Conservation (phyloP, 2,888 invertebrate genomes). For the Leptopilina syphax region DNA sequence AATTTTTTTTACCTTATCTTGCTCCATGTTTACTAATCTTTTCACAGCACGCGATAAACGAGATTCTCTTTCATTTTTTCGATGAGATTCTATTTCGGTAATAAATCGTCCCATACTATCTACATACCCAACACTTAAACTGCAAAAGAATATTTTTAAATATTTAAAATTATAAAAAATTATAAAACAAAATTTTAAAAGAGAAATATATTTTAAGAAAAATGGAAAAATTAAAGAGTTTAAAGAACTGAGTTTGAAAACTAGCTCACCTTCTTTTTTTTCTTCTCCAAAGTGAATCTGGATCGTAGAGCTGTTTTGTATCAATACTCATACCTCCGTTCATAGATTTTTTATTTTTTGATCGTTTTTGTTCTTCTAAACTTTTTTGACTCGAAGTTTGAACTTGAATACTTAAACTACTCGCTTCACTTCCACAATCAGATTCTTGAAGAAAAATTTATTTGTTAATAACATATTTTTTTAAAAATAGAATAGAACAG, state of each 20-base stretch:
- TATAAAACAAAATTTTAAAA: neutral
- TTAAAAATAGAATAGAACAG: too few relatives aligned
- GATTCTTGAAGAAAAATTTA: conserved; percentile 78
- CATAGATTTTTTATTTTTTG: conserved; percentile 44
- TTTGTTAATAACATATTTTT: neutral
- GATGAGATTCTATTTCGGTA: conserved; percentile 90
- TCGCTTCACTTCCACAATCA: conserved; percentile 89
- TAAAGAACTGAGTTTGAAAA: too few relatives aligned
- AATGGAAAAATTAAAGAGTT: neutral
- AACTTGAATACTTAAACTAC: conserved; percentile 76
- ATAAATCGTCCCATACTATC: conserved; percentile 94
- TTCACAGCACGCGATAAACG: conserved; percentile 83
- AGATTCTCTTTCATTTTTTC: conserved; percentile 78
- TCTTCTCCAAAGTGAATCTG: conserved; percentile 92
- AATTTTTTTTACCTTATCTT: conserved; percentile 82
- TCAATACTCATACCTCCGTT: conserved; percentile 85
- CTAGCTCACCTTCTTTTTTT: conserved; percentile 80
- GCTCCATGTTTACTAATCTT: conserved; percentile 88
- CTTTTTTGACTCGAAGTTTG: conserved; percentile 50
- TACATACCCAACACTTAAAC: conserved; percentile 91
- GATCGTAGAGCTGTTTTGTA: conserved; percentile 89
- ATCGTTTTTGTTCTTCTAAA: conserved; percentile 51
- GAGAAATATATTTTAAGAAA: neutral
- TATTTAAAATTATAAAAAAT: conserved; percentile 21
- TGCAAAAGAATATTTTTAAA: conserved; percentile 73